A percentile compares a stretch with the other conserved stretches of the same genome.
These are phyloP conservation scores for Megalops cyprinoides DNA, from an alignment of 2,797 vertebrate species.

Conservation along the genomic window DNA sequence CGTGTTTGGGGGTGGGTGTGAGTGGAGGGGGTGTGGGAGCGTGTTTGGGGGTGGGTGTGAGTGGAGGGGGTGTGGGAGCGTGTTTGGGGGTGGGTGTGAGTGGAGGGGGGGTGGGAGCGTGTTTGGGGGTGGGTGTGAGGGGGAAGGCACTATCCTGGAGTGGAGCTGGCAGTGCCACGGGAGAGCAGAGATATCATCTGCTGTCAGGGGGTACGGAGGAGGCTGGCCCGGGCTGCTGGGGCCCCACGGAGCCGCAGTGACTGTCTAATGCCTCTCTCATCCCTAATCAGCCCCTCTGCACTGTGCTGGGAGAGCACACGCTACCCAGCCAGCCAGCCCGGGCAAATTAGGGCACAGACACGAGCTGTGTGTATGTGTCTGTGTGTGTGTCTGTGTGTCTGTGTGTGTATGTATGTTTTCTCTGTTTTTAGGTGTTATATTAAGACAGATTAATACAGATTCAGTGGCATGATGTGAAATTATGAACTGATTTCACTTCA, in stretches of 20 bases:
- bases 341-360: slow-evolving; percentile 37
- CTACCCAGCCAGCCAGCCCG: background rate
- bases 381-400: background rate
- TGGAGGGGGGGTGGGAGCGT: too few species aligned
- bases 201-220: slow-evolving; percentile 66
- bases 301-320: slow-evolving; percentile 22
- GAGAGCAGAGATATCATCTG: slow-evolving; percentile 85
- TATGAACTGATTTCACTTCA: slow-evolving; percentile 16
- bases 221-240: slow-evolving; percentile 63
- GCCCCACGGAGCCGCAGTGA: slow-evolving; percentile 59
- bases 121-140: background rate
- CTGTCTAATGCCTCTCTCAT: slow-evolving; percentile 66
- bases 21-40: too few species aligned
- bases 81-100: too few species aligned
- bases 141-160: slow-evolving; percentile 20
- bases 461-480: slow-evolving; percentile 18
- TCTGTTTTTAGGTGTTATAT: slow-evolving; percentile 15
- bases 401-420: too few species aligned
- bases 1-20: too few species aligned
- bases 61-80: too few species aligned
- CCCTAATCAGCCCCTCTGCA: slow-evolving; percentile 75
- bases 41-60: background rate
- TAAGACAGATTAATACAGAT: background rate
- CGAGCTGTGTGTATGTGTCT: slow-evolving; percentile 15
- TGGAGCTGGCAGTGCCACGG: slow-evolving; percentile 48